Base-by-base conservation (phyloP, 2,888 invertebrate species). In the Ditylenchus weischeri region DNA sequence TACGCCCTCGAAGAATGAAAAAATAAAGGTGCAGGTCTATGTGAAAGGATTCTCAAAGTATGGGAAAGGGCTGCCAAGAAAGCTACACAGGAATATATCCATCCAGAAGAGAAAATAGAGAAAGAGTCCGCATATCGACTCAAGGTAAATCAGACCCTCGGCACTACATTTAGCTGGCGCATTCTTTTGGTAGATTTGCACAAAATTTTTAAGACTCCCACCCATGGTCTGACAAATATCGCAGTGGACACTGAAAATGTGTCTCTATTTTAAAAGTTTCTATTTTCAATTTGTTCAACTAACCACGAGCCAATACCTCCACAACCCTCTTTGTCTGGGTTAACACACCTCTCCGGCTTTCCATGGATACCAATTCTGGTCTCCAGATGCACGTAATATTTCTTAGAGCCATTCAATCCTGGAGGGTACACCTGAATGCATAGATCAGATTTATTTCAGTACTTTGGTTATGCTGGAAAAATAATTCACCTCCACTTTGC, bases 291-390 rank as follows among this genome's bases (percentile, higher is more conserved):
- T n/a, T n/a, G n/a, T n/a, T n/a, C n/a, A 66, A 1, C 66, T 68
- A 43, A 80, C 78, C 79, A 81, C 8, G 79, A 80, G 68, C 81
- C 81, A 47, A 81, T 81, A 51, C 81, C 81, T 51, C 81, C 81
- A 58, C 81, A 81, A 36, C 80, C 80, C 35, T 81, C 77, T 19
- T 76, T 66, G 60, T 81, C 81, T 21, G 81, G 79, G 65, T 81
- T 81, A 18, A 81, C 81, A 57, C 81, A 81, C 69, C 81, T 68
- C 61, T 81, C 81, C 36, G 81, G 81, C 68, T 81, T 81, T 62
- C 81, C 81, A 66, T 80, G 78, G 54, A 81, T 81, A 54, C 81
- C 81, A 49, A 81, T 81, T 65, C 81, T 75, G 10, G 81, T 81
- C 71, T 81, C 81, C 63, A 81, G 67, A 60, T 81, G 81, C 10